Percentiles rank a stretch among this genome's conserved stretches.
Evolutionary conservation across 2,797 vertebrate genomes (phyloP).

Genomic region (Stomatorhinus walkeri): DNA sequence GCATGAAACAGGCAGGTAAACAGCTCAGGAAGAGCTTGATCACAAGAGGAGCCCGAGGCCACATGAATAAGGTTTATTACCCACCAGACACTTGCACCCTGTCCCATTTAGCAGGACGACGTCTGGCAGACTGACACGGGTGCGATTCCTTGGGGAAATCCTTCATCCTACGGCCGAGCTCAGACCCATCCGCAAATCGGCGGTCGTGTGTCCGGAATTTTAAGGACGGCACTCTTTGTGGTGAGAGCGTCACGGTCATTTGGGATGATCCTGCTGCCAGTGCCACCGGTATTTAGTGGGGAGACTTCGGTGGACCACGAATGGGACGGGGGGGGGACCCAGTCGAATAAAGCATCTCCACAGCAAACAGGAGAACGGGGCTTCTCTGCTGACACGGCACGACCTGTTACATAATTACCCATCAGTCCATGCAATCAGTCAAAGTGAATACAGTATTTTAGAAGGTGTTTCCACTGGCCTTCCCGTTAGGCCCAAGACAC

Average conservation of each 20-base stretch:
- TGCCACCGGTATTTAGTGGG: not conserved
- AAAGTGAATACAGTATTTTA: not conserved
- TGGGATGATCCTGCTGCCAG: not conserved
- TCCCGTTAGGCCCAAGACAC: not conserved
- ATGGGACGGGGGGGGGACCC: not conserved
- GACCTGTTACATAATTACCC: not conserved
- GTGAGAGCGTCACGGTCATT: not conserved
- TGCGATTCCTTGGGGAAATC: not conserved
- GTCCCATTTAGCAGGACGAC: not conserved
- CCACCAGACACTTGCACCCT: not conserved
- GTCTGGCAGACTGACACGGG: not conserved
- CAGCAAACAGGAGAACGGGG: not conserved
- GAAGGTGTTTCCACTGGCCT: not conserved
- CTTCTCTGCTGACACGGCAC: not conserved
- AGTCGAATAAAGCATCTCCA: not conserved
- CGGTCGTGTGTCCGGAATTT: not conserved
- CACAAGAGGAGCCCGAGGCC: not conserved
- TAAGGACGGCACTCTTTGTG: not conserved
- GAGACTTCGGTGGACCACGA: too few relatives aligned
- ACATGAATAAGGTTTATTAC: not conserved
- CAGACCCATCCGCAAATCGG: not conserved
- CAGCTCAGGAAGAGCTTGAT: not conserved
- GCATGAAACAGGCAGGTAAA: not conserved
- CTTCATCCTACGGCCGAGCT: not conserved
- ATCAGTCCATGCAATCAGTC: not conserved